Evolutionary conservation across 2,888 invertebrate species (phyloP).

Genomic region (Hirtodrosophila confusa): DNA sequence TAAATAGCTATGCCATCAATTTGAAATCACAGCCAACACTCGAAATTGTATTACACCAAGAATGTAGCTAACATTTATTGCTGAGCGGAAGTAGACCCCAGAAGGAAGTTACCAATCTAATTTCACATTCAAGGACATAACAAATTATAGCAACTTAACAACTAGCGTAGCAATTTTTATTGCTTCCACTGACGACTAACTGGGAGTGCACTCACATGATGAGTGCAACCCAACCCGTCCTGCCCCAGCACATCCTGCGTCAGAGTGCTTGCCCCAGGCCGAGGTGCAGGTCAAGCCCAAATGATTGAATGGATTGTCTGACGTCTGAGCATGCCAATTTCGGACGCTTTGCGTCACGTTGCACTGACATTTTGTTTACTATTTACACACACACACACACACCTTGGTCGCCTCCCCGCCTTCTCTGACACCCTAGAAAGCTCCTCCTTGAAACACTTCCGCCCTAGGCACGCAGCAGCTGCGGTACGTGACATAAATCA

Average conservation of each 20-base stretch:
- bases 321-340: conserved; percentile 10
- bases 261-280: no score
- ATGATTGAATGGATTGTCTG: not conserved
- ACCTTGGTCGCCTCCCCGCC: not conserved
- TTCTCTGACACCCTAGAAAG: no score
- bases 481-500: conserved; percentile 75
- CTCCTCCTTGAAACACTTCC: conserved; percentile 6
- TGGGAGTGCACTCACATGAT: no score
- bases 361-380: conserved; percentile 62
- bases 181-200: not conserved
- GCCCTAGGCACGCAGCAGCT: conserved; percentile 31
- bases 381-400: conserved; percentile 42
- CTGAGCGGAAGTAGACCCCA: conserved; percentile 17
- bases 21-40: not conserved
- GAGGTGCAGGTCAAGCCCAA: not conserved
- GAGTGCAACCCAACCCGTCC: no score
- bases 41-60: not conserved
- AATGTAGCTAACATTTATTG: conserved; percentile 1
- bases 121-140: conserved; percentile 6
- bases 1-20: no score
- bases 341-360: conserved; percentile 59
- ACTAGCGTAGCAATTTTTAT: conserved; percentile 7
- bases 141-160: conserved; percentile 5
- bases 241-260: no score
- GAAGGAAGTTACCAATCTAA: conserved; percentile 6